Conservation (phyloP, 2,797 vertebrate genomes). For the Vespertilio murinus region DNA sequence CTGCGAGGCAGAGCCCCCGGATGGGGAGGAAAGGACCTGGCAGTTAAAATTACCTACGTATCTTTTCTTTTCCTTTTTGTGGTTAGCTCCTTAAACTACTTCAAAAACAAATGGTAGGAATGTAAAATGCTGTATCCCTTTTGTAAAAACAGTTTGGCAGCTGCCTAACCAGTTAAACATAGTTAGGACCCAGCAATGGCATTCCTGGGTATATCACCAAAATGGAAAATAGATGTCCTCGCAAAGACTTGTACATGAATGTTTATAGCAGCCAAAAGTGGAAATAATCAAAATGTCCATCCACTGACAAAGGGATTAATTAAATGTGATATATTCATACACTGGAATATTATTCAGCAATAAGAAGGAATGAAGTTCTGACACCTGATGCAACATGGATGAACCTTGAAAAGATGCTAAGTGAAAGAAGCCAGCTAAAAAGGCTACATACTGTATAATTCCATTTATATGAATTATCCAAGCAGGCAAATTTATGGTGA, state of each 20-base stretch:
- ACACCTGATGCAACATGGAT: not conserved
- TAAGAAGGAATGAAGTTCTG: not conserved
- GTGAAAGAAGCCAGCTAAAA: conserved; percentile 11
- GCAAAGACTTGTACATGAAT: not conserved
- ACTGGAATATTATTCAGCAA: not conserved
- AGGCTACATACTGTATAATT: not conserved
- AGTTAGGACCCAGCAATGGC: not conserved
- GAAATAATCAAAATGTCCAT: not conserved
- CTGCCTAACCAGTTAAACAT: not conserved
- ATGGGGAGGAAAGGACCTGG: not conserved
- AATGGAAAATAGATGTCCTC: not conserved
- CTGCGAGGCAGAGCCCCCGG: not conserved
- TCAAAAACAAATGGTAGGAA: not conserved
- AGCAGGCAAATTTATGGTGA: not conserved
- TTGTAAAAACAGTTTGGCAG: not conserved
- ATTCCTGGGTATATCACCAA: not conserved
- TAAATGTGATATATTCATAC: not conserved
- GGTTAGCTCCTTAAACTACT: not conserved
- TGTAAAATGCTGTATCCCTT: not conserved
- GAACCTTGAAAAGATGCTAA: conserved; percentile 14
- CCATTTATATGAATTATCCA: conserved; percentile 1
- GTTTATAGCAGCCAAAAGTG: not conserved
- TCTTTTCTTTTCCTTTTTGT: not conserved
- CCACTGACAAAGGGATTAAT: not conserved
- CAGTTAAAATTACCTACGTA: not conserved